Evolutionary conservation across 2,113 vertebrate genomes (phyloP), one percentile per base, ranked within the genome.

Genomic region (Ictalurus punctatus): DNA sequence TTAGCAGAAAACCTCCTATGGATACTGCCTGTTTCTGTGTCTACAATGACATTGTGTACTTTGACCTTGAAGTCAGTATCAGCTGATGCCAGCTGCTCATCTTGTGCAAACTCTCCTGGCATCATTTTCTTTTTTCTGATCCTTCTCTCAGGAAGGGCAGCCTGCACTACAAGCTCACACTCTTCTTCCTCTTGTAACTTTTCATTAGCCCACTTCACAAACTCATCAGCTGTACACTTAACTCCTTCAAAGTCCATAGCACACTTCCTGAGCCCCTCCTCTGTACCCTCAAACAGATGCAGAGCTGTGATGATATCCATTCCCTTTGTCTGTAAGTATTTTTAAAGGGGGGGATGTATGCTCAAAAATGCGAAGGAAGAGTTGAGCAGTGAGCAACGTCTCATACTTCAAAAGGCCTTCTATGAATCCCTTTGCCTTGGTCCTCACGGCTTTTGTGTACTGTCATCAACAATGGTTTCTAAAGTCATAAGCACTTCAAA

Each of bases 31-130:
- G 30, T 59, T 7, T 88, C 90, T 34, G 83, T 91, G 81, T 90
- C 91, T n/a, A 92, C n/a, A 84, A 86, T 92, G 10, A 90, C 83
- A 89, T 87, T 87, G 25, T 92, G 83, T 13, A 89, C 79, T 27
- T 65, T 83, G 12, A 90, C 58, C 74, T 85, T n/a, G 40, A 82
- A 91, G 67, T 23, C 52, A 73, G 58, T 30, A 74, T 89, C 86
- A 23, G 59, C 23, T 83, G 78, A 86, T 8, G 84, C 73, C 73
- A 85, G 16, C 27, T 58, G n/a, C 6, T 89, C 80, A 91, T 84
- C 86, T 52, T 89, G n/a, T 61, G 61, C 9, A 58, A 92, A 44
- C 87, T 92, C 85, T 74, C 84, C 90, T 87, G 87, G 58, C 86
- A 86, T 84, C 21, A 16, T 84, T 78, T 86, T 83, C 78, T 84